Base-by-base conservation (phyloP, 2,797 vertebrate genomes). In the Balearica regulorum region DNA sequence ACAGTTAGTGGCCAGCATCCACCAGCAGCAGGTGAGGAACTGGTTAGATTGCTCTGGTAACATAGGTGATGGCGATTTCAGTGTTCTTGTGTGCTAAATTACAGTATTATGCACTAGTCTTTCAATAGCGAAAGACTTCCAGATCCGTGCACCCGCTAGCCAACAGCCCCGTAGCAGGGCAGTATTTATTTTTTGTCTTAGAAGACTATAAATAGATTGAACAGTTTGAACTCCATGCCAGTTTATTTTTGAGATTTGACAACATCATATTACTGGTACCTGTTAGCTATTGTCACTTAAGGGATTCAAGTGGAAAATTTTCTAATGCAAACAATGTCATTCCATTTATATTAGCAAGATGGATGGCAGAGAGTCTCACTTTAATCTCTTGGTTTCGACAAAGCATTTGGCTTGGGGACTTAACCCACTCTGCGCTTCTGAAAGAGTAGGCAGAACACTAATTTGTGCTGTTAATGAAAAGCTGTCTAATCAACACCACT, bases 1-100 rank as follows among this genome's bases (percentile, higher is more conserved):
- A 99, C 99, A 97, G 99, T 99, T 98, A 99, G 99, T 87, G 98
- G 99, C 97, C 99, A 99, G 97, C 99, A 99, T 98, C 99, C 99
- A 94, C 99, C 99, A 78, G 99, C 99, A 96, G 99, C 99, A 99
- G 99, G 99, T 99, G 99, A 99, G 99, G 99, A 99, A 99, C 98
- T 99, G 98, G 99, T 99, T 98, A 98, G 99, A 98, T 99, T 99
- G 98, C 99, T 99, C 97, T 99, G 99, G 99, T 99, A 98, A 99
- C 15, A 10, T 94, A 94, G 96, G 97, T 84, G 92, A 46, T 60
- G 48, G 81, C 96, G 89, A 60, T 96, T 43, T 96, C 44, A 7
- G 17, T 97, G 93, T 84, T 93, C 84, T 89, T 92, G 90, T 94
- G 89, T 95, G 88, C 95, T 95, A 60, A 94, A 83, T 96, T 89